phyloP scores from a whole-genome alignment of 2,888 invertebrate species.

The Drosophila peninsularis region DNA sequence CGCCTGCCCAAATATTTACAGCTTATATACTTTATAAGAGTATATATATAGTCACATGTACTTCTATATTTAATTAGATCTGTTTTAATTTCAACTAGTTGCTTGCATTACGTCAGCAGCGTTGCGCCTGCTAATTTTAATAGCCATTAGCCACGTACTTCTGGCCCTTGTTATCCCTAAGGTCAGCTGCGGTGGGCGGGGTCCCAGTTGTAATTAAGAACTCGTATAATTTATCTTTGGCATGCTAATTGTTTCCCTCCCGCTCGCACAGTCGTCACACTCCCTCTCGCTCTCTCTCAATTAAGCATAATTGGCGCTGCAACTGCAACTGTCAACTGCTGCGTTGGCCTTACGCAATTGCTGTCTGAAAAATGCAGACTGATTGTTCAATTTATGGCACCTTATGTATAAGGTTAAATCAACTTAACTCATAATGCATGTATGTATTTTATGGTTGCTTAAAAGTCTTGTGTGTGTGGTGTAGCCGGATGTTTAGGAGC shows the following conservation, averaged over 20 bases:
- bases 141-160: conserved; percentile 48
- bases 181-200: conserved; percentile 36
- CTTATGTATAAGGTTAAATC: conserved; percentile 16
- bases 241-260: conserved; percentile 50
- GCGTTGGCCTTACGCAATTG: conserved; percentile 15
- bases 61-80: conserved; percentile 19
- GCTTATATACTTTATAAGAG: conserved; percentile 1
- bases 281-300: conserved; percentile 39
- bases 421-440: conserved; percentile 1
- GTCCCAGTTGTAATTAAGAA: conserved; percentile 60
- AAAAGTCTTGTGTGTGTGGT: neutral
- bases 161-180: conserved; percentile 30
- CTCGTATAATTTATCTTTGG: conserved; percentile 52
- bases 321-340: conserved; percentile 17
- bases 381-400: conserved; percentile 21
- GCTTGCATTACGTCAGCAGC: conserved; percentile 62
- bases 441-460: neutral
- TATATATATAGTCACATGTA: neutral
- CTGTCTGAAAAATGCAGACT: neutral
- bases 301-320: conserved; percentile 57
- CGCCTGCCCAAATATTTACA: conserved; percentile 29
- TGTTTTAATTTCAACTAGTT: conserved; percentile 23
- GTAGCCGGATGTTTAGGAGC: neutral
- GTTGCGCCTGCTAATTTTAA: conserved; percentile 41
- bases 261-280: neutral